Evolutionary conservation across 2,888 invertebrate species (phyloP).

Genomic region (Nephrocerus scutellatus): DNA sequence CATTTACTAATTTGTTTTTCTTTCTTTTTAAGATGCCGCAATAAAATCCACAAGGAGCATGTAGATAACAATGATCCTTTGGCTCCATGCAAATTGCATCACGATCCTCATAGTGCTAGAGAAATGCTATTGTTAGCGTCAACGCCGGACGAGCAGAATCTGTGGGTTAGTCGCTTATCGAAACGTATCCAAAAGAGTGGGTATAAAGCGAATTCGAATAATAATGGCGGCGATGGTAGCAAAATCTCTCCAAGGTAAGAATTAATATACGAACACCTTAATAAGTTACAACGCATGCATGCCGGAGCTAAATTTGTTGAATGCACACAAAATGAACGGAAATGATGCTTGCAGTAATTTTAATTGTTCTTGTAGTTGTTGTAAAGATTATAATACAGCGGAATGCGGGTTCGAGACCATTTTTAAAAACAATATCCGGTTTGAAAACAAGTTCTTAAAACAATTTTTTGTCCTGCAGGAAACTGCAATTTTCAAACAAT

Average conservation of each 20-base stretch:
- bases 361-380: no score
- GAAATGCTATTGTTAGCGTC: conserved; percentile 87
- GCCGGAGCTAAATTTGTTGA: no score
- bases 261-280: no score
- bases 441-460: no score
- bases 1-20: not conserved
- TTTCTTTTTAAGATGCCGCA: conserved; percentile 73
- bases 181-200: conserved; percentile 90
- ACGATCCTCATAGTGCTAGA: conserved; percentile 87
- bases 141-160: conserved; percentile 78
- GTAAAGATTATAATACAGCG: no score
- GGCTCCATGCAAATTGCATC: conserved; percentile 93
- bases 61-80: conserved; percentile 73
- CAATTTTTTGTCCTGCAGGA: no score
- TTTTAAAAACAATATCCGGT: no score
- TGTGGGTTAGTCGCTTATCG: conserved; percentile 86
- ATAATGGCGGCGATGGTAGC: conserved; percentile 53
- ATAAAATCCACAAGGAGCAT: conserved; percentile 97
- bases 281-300: no score
- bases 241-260: conserved; percentile 70
- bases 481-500: no score
- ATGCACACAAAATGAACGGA: no score
- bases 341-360: no score
- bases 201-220: conserved; percentile 70
- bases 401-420: no score